phyloP scores from a whole-genome alignment of 2,113 vertebrate species.

The Syrrhaptes paradoxus region DNA sequence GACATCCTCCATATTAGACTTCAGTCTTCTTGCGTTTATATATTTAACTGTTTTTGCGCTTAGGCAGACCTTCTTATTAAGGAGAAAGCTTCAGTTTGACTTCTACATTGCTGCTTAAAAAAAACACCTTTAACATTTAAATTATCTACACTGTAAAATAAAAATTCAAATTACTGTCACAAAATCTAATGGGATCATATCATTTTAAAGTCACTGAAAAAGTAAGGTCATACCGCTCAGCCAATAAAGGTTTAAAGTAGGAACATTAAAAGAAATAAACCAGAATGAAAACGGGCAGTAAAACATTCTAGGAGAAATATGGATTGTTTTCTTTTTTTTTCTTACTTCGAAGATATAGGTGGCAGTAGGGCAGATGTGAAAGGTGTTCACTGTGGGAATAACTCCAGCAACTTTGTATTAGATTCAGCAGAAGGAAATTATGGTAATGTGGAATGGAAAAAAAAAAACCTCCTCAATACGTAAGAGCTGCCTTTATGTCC shows the following conservation, averaged over 20 bases:
- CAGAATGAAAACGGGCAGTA: conserved; percentile 11
- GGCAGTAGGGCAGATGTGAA: not conserved
- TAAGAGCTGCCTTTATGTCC: not conserved
- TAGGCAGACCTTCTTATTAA: not conserved
- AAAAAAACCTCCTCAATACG: not conserved
- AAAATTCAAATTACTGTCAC: conserved; percentile 48
- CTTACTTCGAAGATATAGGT: not conserved
- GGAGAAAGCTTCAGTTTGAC: not conserved
- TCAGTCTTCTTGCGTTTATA: not conserved
- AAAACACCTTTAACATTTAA: conserved; percentile 34
- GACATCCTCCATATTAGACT: conserved; percentile 15
- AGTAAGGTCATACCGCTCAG: conserved; percentile 7
- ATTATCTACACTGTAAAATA: conserved; percentile 32
- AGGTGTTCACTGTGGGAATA: not conserved
- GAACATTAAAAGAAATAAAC: conserved; percentile 16
- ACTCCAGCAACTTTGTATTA: not conserved
- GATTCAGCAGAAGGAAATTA: not conserved
- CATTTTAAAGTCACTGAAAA: conserved; percentile 22
- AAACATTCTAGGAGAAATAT: not conserved
- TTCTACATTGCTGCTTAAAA: not conserved
- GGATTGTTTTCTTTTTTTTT: not conserved
- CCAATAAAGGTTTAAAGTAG: conserved; percentile 38
- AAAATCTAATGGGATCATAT: conserved; percentile 36
- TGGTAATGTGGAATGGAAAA: not conserved
- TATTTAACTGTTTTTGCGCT: not conserved